Percentiles rank a stretch among this genome's conserved stretches.
These are phyloP conservation scores for Heterodera carotae DNA, from an alignment of 1,140 invertebrate genomes.

Conservation along the genomic window DNA sequence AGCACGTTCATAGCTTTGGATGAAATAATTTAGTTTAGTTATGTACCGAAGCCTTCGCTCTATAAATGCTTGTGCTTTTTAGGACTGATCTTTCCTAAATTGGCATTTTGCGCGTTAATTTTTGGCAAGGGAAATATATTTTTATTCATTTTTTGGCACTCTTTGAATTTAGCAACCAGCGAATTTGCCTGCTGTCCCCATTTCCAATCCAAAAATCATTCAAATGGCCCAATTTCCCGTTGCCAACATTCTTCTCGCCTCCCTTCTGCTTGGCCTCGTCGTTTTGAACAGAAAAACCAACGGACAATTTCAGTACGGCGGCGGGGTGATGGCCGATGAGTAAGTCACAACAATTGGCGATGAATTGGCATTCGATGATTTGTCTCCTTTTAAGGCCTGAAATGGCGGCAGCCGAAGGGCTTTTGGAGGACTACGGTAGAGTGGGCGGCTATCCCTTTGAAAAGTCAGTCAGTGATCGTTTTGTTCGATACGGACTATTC, in stretches of 20 bases:
- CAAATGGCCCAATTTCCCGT: constrained; percentile 11
- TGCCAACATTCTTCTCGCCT: constrained; percentile 3
- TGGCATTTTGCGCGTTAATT: too few species aligned
- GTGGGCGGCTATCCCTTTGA: background rate
- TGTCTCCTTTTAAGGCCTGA: background rate
- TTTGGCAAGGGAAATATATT: background rate
- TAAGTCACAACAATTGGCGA: background rate
- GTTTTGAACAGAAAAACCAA: background rate
- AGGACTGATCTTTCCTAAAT: too few species aligned
- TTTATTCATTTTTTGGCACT: background rate
- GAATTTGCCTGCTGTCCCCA: too few species aligned
- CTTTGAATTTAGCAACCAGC: background rate
- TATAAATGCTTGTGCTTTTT: too few species aligned
- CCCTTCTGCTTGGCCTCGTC: background rate
- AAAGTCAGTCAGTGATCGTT: background rate
- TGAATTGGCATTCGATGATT: background rate
- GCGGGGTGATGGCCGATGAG: background rate
- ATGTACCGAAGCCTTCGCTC: too few species aligned
- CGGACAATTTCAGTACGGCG: background rate
- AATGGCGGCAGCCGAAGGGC: background rate
- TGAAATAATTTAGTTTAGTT: too few species aligned
- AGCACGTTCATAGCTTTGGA: too few species aligned
- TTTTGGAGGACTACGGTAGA: background rate
- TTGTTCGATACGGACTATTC: too few species aligned
- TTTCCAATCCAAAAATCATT: constrained; percentile 2